A percentile compares a stretch with the other conserved stretches of the same genome.
These are phyloP conservation scores for Sula dactylatra DNA, from an alignment of 2,113 vertebrate species.

Conservation along the genomic window DNA sequence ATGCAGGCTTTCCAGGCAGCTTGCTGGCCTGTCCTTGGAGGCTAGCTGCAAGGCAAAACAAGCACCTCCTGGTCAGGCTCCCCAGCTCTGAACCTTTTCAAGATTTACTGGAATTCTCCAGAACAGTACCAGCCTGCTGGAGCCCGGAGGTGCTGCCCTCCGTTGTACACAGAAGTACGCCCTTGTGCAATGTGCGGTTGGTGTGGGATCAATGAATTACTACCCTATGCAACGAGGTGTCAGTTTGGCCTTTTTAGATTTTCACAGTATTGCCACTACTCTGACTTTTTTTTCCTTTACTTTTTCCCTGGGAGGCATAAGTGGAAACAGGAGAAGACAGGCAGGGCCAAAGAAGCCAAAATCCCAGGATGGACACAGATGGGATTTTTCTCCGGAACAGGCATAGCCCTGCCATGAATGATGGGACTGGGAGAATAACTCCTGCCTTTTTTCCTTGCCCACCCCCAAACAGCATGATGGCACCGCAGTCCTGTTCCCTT, in stretches of 20 bases:
- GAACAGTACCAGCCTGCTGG: background rate
- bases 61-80: background rate
- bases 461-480: accelerated
- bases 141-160: background rate
- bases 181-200: background rate
- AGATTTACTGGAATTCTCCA: background rate
- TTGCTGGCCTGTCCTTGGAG: background rate
- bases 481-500: background rate
- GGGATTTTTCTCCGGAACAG: background rate
- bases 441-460: background rate
- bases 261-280: background rate
- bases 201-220: background rate
- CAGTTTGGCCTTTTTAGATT: background rate
- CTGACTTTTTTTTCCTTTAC: background rate
- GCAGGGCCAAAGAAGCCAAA: background rate
- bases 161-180: accelerated
- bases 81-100: background rate
- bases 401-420: background rate
- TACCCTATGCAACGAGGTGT: accelerated
- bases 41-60: background rate
- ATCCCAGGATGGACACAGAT: background rate
- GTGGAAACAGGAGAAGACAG: background rate
- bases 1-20: background rate
- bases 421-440: background rate
- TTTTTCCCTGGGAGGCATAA: background rate